A percentile compares a stretch with the other conserved stretches of the same genome.
These are phyloP conservation scores for Nibea albiflora DNA, from an alignment of 2,113 vertebrate genomes.

Conservation along the genomic window DNA sequence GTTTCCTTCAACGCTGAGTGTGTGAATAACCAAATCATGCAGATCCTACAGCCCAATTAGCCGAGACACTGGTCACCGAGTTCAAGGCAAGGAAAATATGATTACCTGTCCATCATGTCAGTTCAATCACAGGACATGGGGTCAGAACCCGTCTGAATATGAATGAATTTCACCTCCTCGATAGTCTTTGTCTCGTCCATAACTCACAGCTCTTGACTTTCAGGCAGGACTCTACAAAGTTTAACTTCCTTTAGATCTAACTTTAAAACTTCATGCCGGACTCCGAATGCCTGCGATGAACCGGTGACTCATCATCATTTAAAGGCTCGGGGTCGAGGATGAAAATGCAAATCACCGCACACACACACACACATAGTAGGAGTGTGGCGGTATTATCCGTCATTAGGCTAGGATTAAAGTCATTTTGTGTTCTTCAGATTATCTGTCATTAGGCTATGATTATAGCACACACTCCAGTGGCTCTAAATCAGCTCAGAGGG, in stretches of 20 bases:
- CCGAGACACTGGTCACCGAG: constrained; percentile 3
- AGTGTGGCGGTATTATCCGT: constrained; percentile 52
- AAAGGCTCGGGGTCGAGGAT: not conserved
- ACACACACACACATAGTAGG: constrained; percentile 4
- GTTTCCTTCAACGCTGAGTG: constrained; percentile 17
- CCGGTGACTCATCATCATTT: constrained; percentile 25
- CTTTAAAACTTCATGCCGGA: not conserved
- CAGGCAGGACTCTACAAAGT: constrained; percentile 22
- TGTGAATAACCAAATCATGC: constrained; percentile 18
- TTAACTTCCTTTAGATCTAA: constrained; percentile 10
- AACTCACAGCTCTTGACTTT: constrained; percentile 3
- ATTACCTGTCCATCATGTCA: constrained; percentile 27
- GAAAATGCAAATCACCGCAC: constrained; percentile 36
- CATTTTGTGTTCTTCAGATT: constrained; percentile 52
- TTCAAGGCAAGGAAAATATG: constrained; percentile 9
- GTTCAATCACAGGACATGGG: not conserved
- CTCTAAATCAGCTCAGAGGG: constrained; percentile 30
- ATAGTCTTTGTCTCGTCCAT: not conserved
- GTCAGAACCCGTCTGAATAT: not conserved
- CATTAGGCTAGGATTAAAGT: constrained; percentile 70
- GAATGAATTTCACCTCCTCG: not conserved
- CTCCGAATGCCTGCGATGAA: constrained; percentile 31
- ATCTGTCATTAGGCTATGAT: constrained; percentile 67
- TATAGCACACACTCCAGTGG: constrained; percentile 46
- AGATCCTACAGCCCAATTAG: constrained; percentile 28